phyloP scores from a whole-genome alignment of 2,797 vertebrate species.

The Lepus townsendii region DNA sequence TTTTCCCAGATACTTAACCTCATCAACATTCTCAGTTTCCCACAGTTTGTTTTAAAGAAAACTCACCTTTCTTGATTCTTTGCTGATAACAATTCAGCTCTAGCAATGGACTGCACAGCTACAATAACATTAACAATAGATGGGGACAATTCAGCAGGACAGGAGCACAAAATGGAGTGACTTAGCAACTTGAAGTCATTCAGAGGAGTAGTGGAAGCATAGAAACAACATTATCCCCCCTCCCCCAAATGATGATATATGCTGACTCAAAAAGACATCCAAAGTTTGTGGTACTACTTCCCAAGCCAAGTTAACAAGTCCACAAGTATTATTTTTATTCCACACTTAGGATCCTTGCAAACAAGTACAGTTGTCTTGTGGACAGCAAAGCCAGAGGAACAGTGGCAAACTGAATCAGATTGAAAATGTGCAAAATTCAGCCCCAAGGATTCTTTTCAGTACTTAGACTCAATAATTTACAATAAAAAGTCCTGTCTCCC shows the following conservation, averaged over 20 bases:
- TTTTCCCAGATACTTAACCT: not conserved
- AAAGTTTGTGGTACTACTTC: slow-evolving; percentile 2
- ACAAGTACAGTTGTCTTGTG: not conserved
- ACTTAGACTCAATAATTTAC: not conserved
- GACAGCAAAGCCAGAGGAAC: not conserved
- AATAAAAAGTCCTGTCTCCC: not conserved
- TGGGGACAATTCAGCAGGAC: not conserved
- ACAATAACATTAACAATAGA: not conserved
- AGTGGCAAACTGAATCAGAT: not conserved
- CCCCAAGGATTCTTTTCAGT: slow-evolving; percentile 21
- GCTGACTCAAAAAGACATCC: not conserved
- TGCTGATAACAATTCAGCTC: not conserved
- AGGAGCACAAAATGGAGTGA: not conserved
- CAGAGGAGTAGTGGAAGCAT: slow-evolving; percentile 23
- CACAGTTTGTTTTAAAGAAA: not conserved
- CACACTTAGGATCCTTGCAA: not conserved
- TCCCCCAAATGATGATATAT: not conserved
- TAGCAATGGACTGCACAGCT: not conserved
- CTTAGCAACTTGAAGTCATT: slow-evolving; percentile 82
- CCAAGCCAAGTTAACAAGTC: slow-evolving; percentile 32
- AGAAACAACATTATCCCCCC: not conserved
- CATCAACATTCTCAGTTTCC: not conserved
- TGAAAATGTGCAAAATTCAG: not conserved
- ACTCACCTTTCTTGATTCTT: not conserved
- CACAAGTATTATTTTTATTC: slow-evolving; percentile 44